phyloP scores from a whole-genome alignment of 64 coral and sea anemone species.

The Orbicella faveolata region DNA sequence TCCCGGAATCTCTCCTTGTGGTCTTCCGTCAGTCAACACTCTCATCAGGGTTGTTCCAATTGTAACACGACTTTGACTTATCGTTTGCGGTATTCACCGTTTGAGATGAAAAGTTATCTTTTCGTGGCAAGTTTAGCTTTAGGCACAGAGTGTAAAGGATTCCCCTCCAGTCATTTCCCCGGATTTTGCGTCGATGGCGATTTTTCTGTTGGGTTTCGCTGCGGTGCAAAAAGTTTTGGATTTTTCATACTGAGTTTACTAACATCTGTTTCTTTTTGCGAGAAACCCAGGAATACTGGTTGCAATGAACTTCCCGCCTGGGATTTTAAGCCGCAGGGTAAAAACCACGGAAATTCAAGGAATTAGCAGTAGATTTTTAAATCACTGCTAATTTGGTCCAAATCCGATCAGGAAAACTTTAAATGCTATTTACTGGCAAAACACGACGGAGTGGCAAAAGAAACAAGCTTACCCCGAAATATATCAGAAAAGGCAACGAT shows the following conservation, averaged over 20 bases:
- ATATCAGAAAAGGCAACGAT: neutral
- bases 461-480: neutral
- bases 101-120: conserved; percentile 31
- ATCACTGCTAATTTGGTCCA: neutral
- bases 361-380: conserved; percentile 30
- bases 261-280: neutral
- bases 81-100: conserved; percentile 25
- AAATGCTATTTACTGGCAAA: conserved; percentile 7
- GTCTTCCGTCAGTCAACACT: neutral
- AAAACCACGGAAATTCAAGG: conserved; percentile 12
- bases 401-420: conserved; percentile 18
- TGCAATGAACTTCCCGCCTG: neutral
- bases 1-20: neutral
- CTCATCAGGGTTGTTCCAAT: conserved; percentile 9
- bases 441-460: neutral
- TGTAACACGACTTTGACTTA: conserved; percentile 4
- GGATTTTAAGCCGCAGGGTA: neutral
- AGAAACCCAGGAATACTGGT: neutral
- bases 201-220: neutral
- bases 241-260: neutral
- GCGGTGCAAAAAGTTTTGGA: neutral
- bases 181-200: neutral
- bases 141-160: neutral
- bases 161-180: neutral
- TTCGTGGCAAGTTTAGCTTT: neutral